phyloP scores from a whole-genome alignment of 92 coral and sea anemone genomes.

The Epizoanthus illoricatus region DNA sequence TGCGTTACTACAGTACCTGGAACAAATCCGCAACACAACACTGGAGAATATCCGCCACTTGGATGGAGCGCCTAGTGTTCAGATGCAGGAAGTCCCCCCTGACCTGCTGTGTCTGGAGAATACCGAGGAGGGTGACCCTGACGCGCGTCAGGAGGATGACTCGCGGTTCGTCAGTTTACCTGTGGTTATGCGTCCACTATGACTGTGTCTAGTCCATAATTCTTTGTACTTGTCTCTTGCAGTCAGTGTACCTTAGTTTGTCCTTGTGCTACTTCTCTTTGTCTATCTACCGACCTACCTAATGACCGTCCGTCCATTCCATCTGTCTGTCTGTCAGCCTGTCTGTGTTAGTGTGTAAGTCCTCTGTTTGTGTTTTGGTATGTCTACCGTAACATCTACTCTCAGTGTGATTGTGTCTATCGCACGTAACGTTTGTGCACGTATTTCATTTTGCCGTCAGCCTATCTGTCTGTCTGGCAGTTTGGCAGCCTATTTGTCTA shows the following conservation, averaged over 20 bases:
- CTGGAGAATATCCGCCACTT: slow-evolving; percentile 83
- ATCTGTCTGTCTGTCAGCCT: neutral
- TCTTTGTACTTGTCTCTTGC: neutral
- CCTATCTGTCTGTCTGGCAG: neutral
- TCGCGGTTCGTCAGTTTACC: slow-evolving; percentile 54
- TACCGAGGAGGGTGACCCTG: slow-evolving; percentile 78
- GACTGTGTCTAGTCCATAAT: neutral
- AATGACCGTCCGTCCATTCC: neutral
- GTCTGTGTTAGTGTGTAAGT: too few species aligned
- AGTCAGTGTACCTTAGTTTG: neutral
- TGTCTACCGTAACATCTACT: too few species aligned
- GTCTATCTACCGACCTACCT: neutral
- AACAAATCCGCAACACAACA: slow-evolving; percentile 89
- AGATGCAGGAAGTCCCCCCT: slow-evolving; percentile 98
- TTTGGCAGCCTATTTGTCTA: neutral
- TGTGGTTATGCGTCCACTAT: neutral
- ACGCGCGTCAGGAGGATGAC: slow-evolving; percentile 71
- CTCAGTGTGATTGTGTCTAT: too few species aligned
- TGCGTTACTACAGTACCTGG: slow-evolving; percentile 66
- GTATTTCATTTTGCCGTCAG: neutral
- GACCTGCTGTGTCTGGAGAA: slow-evolving; percentile 86
- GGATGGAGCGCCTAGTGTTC: slow-evolving; percentile 95
- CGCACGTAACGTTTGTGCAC: too few species aligned
- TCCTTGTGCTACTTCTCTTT: too few species aligned
- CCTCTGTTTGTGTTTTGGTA: too few species aligned